Percentiles rank a stretch among this genome's conserved stretches.
Evolutionary conservation across 2,113 vertebrate species (phyloP).

Genomic region (Artemisiospiza belli): DNA sequence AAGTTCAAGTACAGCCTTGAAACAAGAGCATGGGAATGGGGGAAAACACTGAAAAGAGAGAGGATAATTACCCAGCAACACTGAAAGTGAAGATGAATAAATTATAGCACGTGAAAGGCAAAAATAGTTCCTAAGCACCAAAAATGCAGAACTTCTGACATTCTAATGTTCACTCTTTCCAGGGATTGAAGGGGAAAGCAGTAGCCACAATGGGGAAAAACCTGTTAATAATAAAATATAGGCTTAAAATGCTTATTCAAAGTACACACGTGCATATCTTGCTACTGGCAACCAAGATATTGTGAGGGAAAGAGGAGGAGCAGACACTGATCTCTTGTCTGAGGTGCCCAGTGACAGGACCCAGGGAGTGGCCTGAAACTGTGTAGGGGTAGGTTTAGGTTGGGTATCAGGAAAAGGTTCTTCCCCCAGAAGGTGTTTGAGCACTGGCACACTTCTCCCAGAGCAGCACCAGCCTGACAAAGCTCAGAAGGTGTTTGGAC

Average conservation of each 20-base stretch:
- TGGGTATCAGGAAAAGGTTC: background rate
- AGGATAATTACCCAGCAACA: background rate
- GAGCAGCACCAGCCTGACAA: background rate
- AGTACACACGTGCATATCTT: background rate
- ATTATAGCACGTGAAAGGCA: background rate
- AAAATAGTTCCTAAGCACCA: background rate
- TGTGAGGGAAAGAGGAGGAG: background rate
- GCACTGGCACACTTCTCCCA: background rate
- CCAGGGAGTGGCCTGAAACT: accelerated
- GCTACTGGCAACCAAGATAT: background rate
- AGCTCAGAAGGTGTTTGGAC: background rate
- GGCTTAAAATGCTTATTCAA: background rate
- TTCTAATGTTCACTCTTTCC: background rate
- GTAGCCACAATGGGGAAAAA: background rate
- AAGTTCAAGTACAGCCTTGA: background rate
- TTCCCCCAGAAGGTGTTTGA: accelerated
- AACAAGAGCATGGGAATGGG: background rate
- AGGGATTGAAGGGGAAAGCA: background rate
- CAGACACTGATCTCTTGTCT: too few species aligned
- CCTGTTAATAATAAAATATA: background rate
- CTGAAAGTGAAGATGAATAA: background rate
- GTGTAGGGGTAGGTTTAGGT: accelerated
- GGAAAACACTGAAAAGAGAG: background rate
- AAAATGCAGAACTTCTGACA: background rate
- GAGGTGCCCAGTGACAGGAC: background rate